A percentile compares a stretch with the other conserved stretches of the same genome.
phyloP scores from a whole-genome alignment of 2,113 vertebrate species.

The Labeo catla region DNA sequence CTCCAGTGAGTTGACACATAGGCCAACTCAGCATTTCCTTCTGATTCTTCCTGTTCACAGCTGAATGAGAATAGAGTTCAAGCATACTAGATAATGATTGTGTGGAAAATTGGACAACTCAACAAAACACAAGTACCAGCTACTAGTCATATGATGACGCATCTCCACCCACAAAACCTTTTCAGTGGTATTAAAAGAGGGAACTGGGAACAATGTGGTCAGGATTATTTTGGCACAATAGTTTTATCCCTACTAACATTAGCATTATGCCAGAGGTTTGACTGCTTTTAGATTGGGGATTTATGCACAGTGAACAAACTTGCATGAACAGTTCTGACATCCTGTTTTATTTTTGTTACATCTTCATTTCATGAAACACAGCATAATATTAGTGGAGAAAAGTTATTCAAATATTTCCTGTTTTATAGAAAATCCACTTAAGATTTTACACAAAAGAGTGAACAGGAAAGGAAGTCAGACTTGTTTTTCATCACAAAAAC shows the following conservation, averaged over 20 bases:
- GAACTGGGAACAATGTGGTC: not conserved
- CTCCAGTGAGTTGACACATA: not conserved
- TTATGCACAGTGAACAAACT: not conserved
- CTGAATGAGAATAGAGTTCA: not conserved
- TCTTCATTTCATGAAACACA: not conserved
- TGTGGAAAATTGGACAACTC: not conserved
- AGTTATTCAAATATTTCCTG: not conserved
- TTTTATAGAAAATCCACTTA: slow-evolving; percentile 6
- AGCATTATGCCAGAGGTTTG: not conserved
- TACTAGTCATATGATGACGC: not conserved
- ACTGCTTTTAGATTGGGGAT: not conserved
- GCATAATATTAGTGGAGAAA: not conserved
- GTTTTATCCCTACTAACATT: not conserved
- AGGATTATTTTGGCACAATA: not conserved
- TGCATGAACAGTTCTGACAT: slow-evolving; percentile 13
- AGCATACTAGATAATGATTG: not conserved
- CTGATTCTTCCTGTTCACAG: slow-evolving; percentile 11
- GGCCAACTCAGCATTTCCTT: slow-evolving; percentile 26
- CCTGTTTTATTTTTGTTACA: not conserved
- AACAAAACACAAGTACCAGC: not conserved
- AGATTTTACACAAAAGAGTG: not conserved
- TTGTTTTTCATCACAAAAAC: not conserved
- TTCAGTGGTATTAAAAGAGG: not conserved
- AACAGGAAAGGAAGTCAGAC: not conserved
- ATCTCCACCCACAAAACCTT: not conserved